Conservation (phyloP, 2,113 vertebrate genomes). For the Vulpes vulpes region DNA sequence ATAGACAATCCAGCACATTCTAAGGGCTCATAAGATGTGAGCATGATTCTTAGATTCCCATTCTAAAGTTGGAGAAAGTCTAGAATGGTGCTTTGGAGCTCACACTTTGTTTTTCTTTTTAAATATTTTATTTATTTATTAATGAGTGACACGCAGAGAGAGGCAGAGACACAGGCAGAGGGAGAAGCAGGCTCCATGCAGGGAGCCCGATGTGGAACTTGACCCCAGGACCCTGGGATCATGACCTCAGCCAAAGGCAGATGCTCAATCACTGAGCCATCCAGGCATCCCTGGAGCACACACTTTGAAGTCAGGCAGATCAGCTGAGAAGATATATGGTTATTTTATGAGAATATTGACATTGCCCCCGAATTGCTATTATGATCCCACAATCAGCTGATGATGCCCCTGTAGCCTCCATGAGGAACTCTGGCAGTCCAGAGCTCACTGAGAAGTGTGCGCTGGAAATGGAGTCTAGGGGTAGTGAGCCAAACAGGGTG, state of each 20-base stretch:
- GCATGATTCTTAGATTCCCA: not conserved
- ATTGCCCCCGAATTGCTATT: not conserved
- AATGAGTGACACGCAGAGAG: too few relatives aligned
- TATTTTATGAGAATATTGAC: not conserved
- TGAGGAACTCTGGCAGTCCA: not conserved
- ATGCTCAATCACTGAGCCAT: too few relatives aligned
- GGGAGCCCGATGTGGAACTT: too few relatives aligned
- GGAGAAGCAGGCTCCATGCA: too few relatives aligned
- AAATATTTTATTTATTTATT: too few relatives aligned
- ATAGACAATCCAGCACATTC: not conserved
- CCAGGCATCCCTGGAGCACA: too few relatives aligned
- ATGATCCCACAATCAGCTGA: not conserved
- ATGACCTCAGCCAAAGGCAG: too few relatives aligned
- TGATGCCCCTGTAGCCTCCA: not conserved
- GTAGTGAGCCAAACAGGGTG: not conserved
- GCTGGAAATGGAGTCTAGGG: not conserved
- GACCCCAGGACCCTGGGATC: too few relatives aligned
- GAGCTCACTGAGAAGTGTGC: not conserved
- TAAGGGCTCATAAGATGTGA: not conserved
- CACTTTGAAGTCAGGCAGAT: not conserved
- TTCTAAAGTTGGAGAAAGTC: not conserved
- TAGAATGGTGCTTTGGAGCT: not conserved
- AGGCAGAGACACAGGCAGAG: too few relatives aligned
- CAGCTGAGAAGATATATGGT: too few relatives aligned
- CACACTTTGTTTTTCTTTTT: too few relatives aligned